phyloP scores from a whole-genome alignment of 1,140 invertebrate species.

The Aphelinus atriplicis region DNA sequence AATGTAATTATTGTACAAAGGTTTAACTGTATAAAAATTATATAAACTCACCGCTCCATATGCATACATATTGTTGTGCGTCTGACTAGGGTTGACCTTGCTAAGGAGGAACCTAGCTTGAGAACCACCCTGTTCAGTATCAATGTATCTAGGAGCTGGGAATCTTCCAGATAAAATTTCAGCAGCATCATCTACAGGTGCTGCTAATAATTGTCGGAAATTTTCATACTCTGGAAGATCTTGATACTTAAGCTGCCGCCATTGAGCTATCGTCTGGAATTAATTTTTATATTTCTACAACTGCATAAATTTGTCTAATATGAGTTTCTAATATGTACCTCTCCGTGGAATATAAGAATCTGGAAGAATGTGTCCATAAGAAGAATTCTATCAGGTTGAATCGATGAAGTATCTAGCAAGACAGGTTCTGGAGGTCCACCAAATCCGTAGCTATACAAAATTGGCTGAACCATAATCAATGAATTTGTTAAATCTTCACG shows the following conservation, averaged over 20 bases:
- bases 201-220: constrained; percentile 94
- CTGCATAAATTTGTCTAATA: neutral
- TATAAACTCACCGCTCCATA: constrained; percentile 86
- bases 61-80: constrained; percentile 99
- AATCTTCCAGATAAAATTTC: constrained; percentile 96
- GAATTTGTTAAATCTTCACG: constrained; percentile 97
- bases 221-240: constrained; percentile 97
- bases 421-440: constrained; percentile 98
- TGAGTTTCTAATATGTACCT: constrained; percentile 69
- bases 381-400: constrained; percentile 96
- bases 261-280: constrained; percentile 92
- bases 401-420: constrained; percentile 95
- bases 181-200: constrained; percentile 96
- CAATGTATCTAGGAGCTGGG: constrained; percentile 98
- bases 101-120: constrained; percentile 97
- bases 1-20: constrained; percentile 49
- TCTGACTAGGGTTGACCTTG: constrained; percentile 99
- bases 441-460: constrained; percentile 98
- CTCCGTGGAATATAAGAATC: constrained; percentile 99
- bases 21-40: constrained; percentile 52
- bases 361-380: constrained; percentile 99
- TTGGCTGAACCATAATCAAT: constrained; percentile 99
- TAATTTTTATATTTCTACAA: neutral
- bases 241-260: constrained; percentile 94
- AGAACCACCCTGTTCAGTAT: constrained; percentile 98